A percentile compares a stretch with the other conserved stretches of the same genome.
These are phyloP conservation scores for Danio albolineatus DNA, from an alignment of 2,797 vertebrate genomes.

Conservation along the genomic window DNA sequence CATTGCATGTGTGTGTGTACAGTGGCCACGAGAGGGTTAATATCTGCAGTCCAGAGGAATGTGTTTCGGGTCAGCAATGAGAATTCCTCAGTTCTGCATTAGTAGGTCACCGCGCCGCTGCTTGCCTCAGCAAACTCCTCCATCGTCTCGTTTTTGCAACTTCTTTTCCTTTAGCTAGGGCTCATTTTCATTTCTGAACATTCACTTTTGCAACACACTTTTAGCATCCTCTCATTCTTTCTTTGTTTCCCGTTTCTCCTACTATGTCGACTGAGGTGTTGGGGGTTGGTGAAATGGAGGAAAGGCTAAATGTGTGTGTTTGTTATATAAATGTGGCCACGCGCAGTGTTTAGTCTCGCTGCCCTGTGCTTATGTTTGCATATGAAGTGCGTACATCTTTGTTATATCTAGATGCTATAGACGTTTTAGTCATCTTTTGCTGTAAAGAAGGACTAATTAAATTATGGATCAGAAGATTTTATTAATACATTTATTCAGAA, in stretches of 20 bases:
- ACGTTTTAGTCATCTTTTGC: conserved; percentile 55
- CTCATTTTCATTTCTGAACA: conserved; percentile 56
- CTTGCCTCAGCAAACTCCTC: conserved; percentile 65
- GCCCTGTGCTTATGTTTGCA: conserved; percentile 61
- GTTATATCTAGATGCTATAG: conserved; percentile 57
- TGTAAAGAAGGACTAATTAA: conserved; percentile 16
- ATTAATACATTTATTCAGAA: not conserved
- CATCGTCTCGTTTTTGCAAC: conserved; percentile 52
- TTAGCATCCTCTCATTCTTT: conserved; percentile 38
- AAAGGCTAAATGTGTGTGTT: conserved; percentile 49
- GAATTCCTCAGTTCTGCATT: conserved; percentile 81
- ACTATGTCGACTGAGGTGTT: conserved; percentile 67
- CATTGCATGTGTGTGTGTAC: conserved; percentile 35
- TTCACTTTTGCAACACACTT: conserved; percentile 48
- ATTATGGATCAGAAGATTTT: not conserved
- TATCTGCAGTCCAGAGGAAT: conserved; percentile 79
- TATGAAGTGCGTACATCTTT: conserved; percentile 71
- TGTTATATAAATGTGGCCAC: conserved; percentile 58
- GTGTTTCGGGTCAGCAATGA: conserved; percentile 80
- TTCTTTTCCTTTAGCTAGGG: conserved; percentile 62
- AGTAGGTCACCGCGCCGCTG: conserved; percentile 78
- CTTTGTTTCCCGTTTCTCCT: conserved; percentile 58
- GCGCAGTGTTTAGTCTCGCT: conserved; percentile 56
- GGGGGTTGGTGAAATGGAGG: conserved; percentile 69
- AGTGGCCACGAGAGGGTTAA: conserved; percentile 78